Percentiles rank a stretch among this genome's conserved stretches.
Conservation (phyloP, 2,888 invertebrate species). For the Punctoribates punctum region DNA sequence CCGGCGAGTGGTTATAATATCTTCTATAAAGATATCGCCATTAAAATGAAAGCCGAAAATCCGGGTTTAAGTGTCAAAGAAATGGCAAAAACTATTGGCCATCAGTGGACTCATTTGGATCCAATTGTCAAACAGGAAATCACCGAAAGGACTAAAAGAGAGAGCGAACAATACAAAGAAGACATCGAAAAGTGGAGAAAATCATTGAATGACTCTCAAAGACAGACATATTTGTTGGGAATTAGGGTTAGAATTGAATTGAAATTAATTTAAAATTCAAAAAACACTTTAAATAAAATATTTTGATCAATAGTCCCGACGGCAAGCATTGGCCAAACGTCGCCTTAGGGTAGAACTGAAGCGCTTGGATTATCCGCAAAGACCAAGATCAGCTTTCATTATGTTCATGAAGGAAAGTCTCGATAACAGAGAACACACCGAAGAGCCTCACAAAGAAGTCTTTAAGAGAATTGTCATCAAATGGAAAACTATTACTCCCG, state of each 20-base stretch:
- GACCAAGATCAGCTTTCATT: slow-evolving; percentile 19
- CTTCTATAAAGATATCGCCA: not conserved
- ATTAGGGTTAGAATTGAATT: slow-evolving; percentile 12
- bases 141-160: not conserved
- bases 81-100: slow-evolving; percentile 2
- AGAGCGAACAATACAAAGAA: not conserved
- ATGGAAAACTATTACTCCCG: slow-evolving; percentile 31
- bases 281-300: too few species aligned
- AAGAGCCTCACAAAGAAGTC: not conserved
- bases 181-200: slow-evolving; percentile 18
- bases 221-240: not conserved
- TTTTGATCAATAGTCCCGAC: too few species aligned
- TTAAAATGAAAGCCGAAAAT: not conserved
- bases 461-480: not conserved
- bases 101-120: slow-evolving; percentile 4
- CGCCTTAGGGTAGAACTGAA: slow-evolving; percentile 35
- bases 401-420: slow-evolving; percentile 26
- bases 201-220: not conserved
- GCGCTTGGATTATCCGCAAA: slow-evolving; percentile 31
- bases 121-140: not conserved
- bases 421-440: not conserved
- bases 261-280: not conserved
- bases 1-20: slow-evolving; percentile 21
- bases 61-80: not conserved
- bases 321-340: not conserved